Percentiles rank a stretch among this genome's conserved stretches.
These are phyloP conservation scores for Clupea harengus DNA, from an alignment of 2,113 vertebrate species.

Conservation along the genomic window DNA sequence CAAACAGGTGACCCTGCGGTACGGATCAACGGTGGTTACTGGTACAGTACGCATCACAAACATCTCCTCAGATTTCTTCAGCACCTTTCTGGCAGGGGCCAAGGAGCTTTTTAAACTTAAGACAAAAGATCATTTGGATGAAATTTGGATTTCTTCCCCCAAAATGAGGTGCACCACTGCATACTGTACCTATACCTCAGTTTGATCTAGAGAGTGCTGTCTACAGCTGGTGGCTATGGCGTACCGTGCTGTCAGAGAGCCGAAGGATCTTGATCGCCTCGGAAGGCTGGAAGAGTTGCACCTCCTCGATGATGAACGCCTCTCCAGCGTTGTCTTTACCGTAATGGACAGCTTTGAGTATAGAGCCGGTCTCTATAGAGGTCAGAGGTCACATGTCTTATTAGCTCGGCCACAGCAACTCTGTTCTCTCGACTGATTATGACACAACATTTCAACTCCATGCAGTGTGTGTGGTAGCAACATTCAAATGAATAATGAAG, in stretches of 20 bases:
- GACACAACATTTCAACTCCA: background rate
- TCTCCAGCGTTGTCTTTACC: slow-evolving; percentile 65
- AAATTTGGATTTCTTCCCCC: too few species aligned
- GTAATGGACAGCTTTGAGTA: slow-evolving; percentile 76
- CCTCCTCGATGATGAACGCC: slow-evolving; percentile 77
- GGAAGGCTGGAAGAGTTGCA: slow-evolving; percentile 66
- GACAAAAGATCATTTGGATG: too few species aligned
- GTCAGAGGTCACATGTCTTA: slow-evolving; percentile 23
- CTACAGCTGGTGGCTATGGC: background rate
- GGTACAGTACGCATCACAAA: background rate
- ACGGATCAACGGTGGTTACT: background rate
- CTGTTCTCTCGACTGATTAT: background rate
- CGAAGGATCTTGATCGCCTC: slow-evolving; percentile 68
- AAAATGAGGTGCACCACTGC: background rate
- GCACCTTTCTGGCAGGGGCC: too few species aligned
- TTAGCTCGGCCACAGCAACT: background rate
- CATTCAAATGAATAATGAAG: background rate
- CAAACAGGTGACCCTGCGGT: slow-evolving; percentile 57
- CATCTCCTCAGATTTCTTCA: too few species aligned
- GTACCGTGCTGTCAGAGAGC: slow-evolving; percentile 69
- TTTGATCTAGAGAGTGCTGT: background rate
- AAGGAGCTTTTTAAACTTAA: too few species aligned
- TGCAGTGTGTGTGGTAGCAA: background rate
- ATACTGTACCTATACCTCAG: background rate
- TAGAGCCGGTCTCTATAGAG: slow-evolving; percentile 75